A percentile compares a stretch with the other conserved stretches of the same genome.
Conservation (phyloP, 2,888 invertebrate genomes). For the Chalcosyrphus nemorum region DNA sequence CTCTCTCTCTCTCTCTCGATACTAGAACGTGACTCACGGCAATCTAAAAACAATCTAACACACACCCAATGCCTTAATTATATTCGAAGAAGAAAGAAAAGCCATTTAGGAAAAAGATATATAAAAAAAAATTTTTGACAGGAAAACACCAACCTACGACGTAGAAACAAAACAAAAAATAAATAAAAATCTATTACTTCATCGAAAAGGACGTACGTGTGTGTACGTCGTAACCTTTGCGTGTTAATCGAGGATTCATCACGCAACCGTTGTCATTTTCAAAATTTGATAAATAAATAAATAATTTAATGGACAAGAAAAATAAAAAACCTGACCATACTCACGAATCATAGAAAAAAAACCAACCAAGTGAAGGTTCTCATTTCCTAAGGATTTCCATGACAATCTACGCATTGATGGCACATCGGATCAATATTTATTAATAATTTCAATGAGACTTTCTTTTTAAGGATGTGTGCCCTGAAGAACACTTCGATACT, state of each 20-base stretch:
- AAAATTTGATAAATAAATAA: constrained; percentile 22
- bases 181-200: constrained; percentile 12
- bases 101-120: constrained; percentile 31
- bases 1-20: not conserved
- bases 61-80: constrained; percentile 36
- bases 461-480: not conserved
- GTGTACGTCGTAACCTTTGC: constrained; percentile 12
- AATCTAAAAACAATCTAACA: constrained; percentile 23
- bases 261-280: constrained; percentile 21
- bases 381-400: constrained; percentile 9
- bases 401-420: not conserved
- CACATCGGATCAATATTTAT: constrained; percentile 23
- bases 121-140: not conserved
- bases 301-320: constrained; percentile 46
- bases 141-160: not conserved
- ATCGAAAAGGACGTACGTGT: not conserved
- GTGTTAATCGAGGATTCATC: constrained; percentile 18
- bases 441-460: constrained; percentile 4
- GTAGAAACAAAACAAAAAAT: constrained; percentile 1
- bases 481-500: not conserved
- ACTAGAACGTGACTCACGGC: constrained; percentile 41
- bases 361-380: not conserved
- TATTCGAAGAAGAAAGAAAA: not conserved
- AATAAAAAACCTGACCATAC: constrained; percentile 49
- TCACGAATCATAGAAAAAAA: not conserved